Evolutionary conservation across 2,113 vertebrate species (phyloP).

Genomic region (Microcebus griseorufus): DNA sequence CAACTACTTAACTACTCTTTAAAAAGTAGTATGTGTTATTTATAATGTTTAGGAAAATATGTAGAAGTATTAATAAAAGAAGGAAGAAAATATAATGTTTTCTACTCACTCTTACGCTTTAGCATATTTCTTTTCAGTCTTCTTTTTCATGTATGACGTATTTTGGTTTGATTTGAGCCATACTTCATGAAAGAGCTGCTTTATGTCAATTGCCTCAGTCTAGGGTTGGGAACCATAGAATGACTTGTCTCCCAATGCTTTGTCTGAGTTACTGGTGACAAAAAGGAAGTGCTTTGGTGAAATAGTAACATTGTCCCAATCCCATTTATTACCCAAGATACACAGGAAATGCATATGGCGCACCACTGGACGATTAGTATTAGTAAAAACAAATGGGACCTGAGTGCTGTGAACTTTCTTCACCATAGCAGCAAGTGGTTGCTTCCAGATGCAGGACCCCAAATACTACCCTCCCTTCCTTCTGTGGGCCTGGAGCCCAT

Average conservation of each 20-base stretch:
- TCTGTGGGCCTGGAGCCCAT: background rate
- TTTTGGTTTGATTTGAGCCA: background rate
- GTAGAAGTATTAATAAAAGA: background rate
- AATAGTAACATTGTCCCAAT: background rate
- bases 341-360: background rate
- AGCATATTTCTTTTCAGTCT: background rate
- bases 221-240: background rate
- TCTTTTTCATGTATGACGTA: background rate
- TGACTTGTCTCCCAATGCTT: background rate
- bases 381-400: background rate
- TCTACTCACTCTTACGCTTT: background rate
- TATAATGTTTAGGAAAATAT: background rate
- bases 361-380: rapidly evolving
- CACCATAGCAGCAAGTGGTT: background rate
- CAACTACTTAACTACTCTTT: background rate
- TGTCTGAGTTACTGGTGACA: background rate
- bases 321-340: background rate
- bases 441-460: no score
- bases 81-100: background rate
- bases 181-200: background rate
- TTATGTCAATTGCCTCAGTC: background rate
- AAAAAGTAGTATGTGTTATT: background rate
- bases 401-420: background rate
- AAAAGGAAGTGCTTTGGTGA: background rate
- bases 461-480: background rate